Percentiles rank a stretch among this genome's conserved stretches.
Conservation (phyloP, 2,113 vertebrate species). For the Bubo scandiacus region DNA sequence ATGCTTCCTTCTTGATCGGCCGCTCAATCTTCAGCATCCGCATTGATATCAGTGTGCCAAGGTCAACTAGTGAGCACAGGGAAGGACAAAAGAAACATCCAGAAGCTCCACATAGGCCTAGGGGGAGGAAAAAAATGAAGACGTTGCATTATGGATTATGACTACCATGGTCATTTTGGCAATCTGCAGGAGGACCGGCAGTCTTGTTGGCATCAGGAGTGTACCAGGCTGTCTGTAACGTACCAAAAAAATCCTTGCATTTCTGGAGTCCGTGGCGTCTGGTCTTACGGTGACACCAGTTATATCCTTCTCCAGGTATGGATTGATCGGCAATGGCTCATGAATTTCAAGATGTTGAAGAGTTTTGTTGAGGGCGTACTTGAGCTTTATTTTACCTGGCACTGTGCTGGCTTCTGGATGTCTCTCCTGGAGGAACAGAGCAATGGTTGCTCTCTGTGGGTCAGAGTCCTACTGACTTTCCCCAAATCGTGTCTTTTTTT, state of each 20-base stretch:
- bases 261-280: background rate
- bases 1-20: background rate
- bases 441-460: background rate
- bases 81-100: background rate
- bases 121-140: background rate
- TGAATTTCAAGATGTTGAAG: background rate
- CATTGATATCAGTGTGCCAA: background rate
- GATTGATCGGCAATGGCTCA: background rate
- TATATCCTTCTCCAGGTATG: background rate
- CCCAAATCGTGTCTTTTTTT: background rate
- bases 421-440: background rate
- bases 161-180: background rate
- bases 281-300: background rate
- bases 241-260: fast-evolving
- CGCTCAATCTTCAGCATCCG: background rate
- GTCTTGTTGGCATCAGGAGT: background rate
- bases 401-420: background rate
- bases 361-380: background rate
- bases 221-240: background rate
- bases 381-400: background rate
- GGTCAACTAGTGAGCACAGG: background rate
- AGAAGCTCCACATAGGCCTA: background rate
- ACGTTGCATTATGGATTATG: background rate
- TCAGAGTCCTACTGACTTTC: background rate
- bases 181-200: background rate